Percentiles rank a stretch among this genome's conserved stretches.
These are phyloP conservation scores for Prenolepis imparis DNA, from an alignment of 2,888 invertebrate genomes.

Conservation along the genomic window DNA sequence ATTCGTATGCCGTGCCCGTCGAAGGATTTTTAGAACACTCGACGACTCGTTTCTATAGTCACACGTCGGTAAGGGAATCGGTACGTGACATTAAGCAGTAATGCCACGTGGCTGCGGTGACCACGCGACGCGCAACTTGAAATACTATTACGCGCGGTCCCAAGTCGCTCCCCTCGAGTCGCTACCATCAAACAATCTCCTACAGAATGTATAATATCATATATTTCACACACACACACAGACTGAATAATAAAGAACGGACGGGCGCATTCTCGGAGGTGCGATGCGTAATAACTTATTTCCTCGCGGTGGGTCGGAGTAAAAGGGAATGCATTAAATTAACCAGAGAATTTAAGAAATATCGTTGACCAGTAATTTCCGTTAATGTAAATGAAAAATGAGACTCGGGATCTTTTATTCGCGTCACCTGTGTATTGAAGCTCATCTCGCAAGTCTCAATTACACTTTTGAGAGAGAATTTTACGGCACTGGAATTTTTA, in stretches of 20 bases:
- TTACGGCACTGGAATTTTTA: neutral
- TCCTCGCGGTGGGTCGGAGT: neutral
- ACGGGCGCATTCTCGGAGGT: neutral
- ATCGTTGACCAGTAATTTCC: neutral
- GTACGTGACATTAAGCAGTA: slow-evolving; percentile 78
- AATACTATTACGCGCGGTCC: slow-evolving; percentile 71
- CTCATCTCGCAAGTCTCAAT: neutral
- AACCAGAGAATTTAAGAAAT: neutral
- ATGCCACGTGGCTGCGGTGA: slow-evolving; percentile 71
- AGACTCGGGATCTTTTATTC: neutral
- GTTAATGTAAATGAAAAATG: neutral
- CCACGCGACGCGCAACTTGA: slow-evolving; percentile 67
- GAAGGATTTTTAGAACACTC: slow-evolving; percentile 73
- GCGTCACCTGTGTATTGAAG: too few species aligned
- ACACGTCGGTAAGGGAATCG: slow-evolving; percentile 75
- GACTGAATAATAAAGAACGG: slow-evolving; percentile 57
- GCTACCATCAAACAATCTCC: slow-evolving; percentile 65
- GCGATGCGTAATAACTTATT: slow-evolving; percentile 13
- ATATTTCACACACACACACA: too few species aligned
- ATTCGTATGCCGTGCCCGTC: slow-evolving; percentile 71
- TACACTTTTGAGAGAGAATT: neutral
- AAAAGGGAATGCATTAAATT: neutral
- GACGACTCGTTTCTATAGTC: slow-evolving; percentile 72
- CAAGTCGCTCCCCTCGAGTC: slow-evolving; percentile 43
- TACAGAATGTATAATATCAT: slow-evolving; percentile 64